Percentiles rank a stretch among this genome's conserved stretches.
Evolutionary conservation across 2,888 invertebrate species (phyloP).

Genomic region (Venusia cambrica): DNA sequence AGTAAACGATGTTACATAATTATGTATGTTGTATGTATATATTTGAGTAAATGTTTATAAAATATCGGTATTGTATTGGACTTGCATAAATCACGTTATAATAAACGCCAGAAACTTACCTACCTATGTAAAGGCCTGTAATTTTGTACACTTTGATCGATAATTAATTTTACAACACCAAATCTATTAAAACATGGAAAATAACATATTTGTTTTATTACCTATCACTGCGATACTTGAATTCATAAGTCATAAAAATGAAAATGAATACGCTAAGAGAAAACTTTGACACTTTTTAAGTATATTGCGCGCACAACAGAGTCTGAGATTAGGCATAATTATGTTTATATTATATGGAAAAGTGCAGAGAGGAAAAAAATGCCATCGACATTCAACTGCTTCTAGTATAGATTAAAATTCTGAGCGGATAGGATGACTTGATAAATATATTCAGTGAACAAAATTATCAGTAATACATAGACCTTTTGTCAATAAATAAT

Average conservation of each 20-base stretch:
- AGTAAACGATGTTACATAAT: conserved; percentile 60
- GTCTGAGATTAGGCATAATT: too few species aligned
- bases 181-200: conserved; percentile 29
- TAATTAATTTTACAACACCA: conserved; percentile 57
- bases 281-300: too few species aligned
- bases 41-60: conserved; percentile 48
- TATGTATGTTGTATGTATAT: conserved; percentile 47
- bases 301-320: too few species aligned
- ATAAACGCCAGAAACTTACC: conserved; percentile 59
- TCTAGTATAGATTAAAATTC: too few species aligned
- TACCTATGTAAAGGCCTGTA: conserved; percentile 72
- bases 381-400: too few species aligned
- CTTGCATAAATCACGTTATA: conserved; percentile 51
- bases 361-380: too few species aligned
- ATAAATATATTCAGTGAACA: too few species aligned
- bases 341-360: too few species aligned
- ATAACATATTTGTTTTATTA: conserved; percentile 25
- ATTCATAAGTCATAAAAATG: neutral
- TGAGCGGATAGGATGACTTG: too few species aligned
- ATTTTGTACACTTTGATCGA: conserved; percentile 76
- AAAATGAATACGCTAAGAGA: too few species aligned
- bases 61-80: conserved; percentile 51
- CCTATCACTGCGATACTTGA: neutral
- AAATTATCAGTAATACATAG: too few species aligned
- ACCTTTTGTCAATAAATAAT: too few species aligned